phyloP scores from a whole-genome alignment of 2,797 vertebrate genomes.

The Garrulus glandarius region DNA sequence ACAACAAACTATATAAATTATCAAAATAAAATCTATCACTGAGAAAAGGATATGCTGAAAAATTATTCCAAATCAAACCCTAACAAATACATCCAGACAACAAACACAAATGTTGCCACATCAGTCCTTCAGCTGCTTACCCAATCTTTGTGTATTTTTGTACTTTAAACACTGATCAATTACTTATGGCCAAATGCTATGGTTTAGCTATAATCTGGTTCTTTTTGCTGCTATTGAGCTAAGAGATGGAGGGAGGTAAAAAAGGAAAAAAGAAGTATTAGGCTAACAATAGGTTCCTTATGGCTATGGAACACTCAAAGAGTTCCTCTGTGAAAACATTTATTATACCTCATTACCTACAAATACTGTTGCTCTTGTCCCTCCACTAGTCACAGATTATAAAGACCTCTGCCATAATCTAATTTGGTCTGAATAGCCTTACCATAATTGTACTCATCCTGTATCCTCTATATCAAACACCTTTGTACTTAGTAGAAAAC shows the following conservation, averaged over 20 bases:
- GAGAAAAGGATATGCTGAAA: not conserved
- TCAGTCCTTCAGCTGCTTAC: not conserved
- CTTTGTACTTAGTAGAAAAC: not conserved
- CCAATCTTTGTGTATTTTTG: not conserved
- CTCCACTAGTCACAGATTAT: not conserved
- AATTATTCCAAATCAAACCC: not conserved
- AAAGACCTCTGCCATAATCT: not conserved
- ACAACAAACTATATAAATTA: not conserved
- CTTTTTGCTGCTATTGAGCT: not conserved
- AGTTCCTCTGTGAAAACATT: not conserved
- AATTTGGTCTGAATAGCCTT: not conserved
- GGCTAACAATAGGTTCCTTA: not conserved
- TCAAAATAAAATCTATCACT: not conserved
- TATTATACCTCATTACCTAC: not conserved
- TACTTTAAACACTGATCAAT: not conserved
- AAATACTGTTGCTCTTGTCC: not conserved
- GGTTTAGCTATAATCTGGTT: not conserved
- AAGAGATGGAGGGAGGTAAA: fast-evolving
- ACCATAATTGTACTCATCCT: not conserved
- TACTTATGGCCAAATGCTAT: not conserved
- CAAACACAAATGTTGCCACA: not conserved
- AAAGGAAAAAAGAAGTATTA: not conserved
- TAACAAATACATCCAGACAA: not conserved
- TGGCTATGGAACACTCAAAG: not conserved
- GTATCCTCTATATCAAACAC: not conserved